phyloP scores from a whole-genome alignment of 2,888 invertebrate genomes.

The Pogonocherus hispidulus region DNA sequence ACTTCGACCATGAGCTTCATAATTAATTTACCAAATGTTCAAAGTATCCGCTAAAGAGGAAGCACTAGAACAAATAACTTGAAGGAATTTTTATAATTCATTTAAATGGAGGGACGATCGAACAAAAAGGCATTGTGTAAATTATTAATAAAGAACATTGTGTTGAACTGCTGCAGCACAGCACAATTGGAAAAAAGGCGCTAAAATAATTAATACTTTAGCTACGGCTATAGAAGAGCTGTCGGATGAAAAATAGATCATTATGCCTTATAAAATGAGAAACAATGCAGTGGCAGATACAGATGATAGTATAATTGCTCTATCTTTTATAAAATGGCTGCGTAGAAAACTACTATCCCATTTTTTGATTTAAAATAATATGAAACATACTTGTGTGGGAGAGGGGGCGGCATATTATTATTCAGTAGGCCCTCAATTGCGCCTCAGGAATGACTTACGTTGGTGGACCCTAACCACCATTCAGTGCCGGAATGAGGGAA shows the following conservation, averaged over 20 bases:
- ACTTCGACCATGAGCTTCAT: not conserved
- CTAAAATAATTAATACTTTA: not conserved
- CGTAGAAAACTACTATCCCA: no score
- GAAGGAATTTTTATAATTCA: constrained; percentile 1
- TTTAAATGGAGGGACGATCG: not conserved
- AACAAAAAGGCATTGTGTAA: constrained; percentile 10
- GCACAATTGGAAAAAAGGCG: not conserved
- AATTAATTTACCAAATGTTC: not conserved
- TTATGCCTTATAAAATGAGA: not conserved
- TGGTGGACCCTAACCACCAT: no score
- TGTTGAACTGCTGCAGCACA: not conserved
- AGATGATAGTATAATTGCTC: no score
- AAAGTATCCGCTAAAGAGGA: not conserved
- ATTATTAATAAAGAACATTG: not conserved
- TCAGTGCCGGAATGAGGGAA: no score
- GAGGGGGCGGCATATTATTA: no score
- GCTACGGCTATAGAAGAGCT: not conserved
- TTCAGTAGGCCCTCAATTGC: no score
- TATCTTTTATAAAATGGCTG: no score
- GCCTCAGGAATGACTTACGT: no score
- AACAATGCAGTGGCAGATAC: not conserved
- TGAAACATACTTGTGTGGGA: no score
- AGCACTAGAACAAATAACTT: not conserved
- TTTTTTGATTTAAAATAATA: no score
- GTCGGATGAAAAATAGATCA: not conserved